Base-by-base conservation (phyloP, 2,888 invertebrate genomes). In the Drosophila cognata region DNA sequence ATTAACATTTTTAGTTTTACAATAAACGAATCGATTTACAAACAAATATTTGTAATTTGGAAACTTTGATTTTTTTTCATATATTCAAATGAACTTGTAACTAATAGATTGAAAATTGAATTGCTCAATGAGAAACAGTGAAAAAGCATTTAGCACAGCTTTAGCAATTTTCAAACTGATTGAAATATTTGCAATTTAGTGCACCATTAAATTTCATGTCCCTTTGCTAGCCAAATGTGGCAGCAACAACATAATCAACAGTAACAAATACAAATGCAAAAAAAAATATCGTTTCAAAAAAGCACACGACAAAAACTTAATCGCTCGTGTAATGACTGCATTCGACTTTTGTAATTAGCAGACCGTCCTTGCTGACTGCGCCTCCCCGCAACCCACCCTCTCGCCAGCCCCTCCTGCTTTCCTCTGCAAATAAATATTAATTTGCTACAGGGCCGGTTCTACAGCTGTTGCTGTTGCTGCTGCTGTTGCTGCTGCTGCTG, bases 311-410 rank as follows among this genome's bases (percentile, higher is more conserved):
- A 87, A 89, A 85, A 90, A 90, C 87, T 86, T 87, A 90, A 87
- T 87, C 86, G 86, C 68, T 84, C 76, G 82, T 87, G 86, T 90
- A 87, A 87, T 90, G 86, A 90, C 90, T 90, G 90, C 90, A 90
- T 90, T 87, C 86, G 87, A 90, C 86, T 87, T 90, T 86, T 81
- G 83, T 87, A 87, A 87, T 87, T 87, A 87, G 86, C 88, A 83
- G 74, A 59, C 74, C 69, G 82, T 73, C 84, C 77, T 52, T 60
- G 29, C 69, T 10, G 33, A 33, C n/a, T 16, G 7, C 21, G 18
- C 21, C 35, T 7, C 43, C 21, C 21, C 33, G 46, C 46, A n/a
- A 5, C 16, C 28, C 4, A 10, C 28, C 6, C 21, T 29, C 25
- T 18, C 11, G 8, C 38, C 4, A 38, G 4, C 18, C 28, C 11